Conservation (phyloP, 2,797 vertebrate genomes). For the Heterohyrax brucei region DNA sequence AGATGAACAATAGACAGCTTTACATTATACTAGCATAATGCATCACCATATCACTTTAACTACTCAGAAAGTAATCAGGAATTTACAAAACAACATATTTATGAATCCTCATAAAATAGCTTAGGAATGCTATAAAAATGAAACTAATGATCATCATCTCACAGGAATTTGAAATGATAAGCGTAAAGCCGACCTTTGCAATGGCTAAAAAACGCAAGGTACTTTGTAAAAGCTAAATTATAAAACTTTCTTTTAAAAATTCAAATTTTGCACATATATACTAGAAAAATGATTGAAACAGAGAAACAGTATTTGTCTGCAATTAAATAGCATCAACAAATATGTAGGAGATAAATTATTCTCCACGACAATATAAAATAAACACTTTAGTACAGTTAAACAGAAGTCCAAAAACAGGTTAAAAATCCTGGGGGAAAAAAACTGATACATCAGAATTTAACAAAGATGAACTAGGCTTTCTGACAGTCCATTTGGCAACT, state of each 20-base stretch:
- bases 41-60: conserved; percentile 11
- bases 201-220: conserved; percentile 51
- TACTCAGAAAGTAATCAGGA: conserved; percentile 58
- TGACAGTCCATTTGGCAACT: conserved; percentile 4
- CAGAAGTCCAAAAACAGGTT: background rate
- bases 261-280: conserved; percentile 16
- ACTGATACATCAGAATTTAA: conserved; percentile 56
- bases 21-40: conserved; percentile 10
- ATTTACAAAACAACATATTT: conserved; percentile 49
- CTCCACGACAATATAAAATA: conserved; percentile 60
- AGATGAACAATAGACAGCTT: conserved; percentile 24
- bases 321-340: conserved; percentile 61
- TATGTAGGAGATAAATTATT: background rate
- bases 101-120: conserved; percentile 7
- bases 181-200: conserved; percentile 23
- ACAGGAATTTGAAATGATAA: conserved; percentile 84
- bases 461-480: background rate
- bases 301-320: background rate
- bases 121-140: conserved; percentile 72
- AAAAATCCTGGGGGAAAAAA: background rate
- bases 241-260: conserved; percentile 49
- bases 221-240: conserved; percentile 29
- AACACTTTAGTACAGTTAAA: conserved; percentile 31
- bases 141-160: conserved; percentile 88
- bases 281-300: conserved; percentile 54